phyloP scores from a whole-genome alignment of 2,888 invertebrate species.

The Aproaerema taeniolella region DNA sequence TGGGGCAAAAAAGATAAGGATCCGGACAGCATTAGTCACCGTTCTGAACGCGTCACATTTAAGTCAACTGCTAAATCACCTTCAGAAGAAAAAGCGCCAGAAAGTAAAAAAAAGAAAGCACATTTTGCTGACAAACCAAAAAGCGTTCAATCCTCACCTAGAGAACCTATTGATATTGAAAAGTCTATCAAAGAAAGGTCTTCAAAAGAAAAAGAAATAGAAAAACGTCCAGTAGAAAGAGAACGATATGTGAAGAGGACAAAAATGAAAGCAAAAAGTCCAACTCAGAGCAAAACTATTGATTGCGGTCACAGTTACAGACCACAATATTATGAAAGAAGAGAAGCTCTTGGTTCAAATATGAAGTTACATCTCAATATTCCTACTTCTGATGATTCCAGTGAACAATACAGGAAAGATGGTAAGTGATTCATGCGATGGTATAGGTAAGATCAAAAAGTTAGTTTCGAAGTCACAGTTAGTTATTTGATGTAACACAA shows the following conservation, averaged over 20 bases:
- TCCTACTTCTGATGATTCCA: slow-evolving; percentile 79
- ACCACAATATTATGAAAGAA: slow-evolving; percentile 63
- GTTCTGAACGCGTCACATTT: slow-evolving; percentile 45
- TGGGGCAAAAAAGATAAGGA: slow-evolving; percentile 60
- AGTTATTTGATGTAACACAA: no score
- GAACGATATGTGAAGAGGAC: slow-evolving; percentile 69
- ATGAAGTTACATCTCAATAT: slow-evolving; percentile 75
- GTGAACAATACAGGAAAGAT: slow-evolving; percentile 72
- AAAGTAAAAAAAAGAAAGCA: slow-evolving; percentile 64
- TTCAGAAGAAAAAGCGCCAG: slow-evolving; percentile 53
- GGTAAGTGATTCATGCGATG: slow-evolving; percentile 34
- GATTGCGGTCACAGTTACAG: slow-evolving; percentile 52
- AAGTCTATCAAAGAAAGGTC: slow-evolving; percentile 58
- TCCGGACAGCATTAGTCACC: slow-evolving; percentile 45
- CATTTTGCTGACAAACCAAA: slow-evolving; percentile 68
- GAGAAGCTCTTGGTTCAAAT: slow-evolving; percentile 68
- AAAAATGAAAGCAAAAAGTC: slow-evolving; percentile 69
- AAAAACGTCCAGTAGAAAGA: slow-evolving; percentile 62
- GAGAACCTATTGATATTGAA: slow-evolving; percentile 57
- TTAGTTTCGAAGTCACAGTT: no score
- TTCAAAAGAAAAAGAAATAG: slow-evolving; percentile 55
- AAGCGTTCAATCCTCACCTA: slow-evolving; percentile 59
- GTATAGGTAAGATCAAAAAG: no score
- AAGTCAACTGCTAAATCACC: slow-evolving; percentile 55
- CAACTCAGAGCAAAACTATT: slow-evolving; percentile 57